Conservation (phyloP, 1,140 invertebrate species). For the Bombus confusus region DNA sequence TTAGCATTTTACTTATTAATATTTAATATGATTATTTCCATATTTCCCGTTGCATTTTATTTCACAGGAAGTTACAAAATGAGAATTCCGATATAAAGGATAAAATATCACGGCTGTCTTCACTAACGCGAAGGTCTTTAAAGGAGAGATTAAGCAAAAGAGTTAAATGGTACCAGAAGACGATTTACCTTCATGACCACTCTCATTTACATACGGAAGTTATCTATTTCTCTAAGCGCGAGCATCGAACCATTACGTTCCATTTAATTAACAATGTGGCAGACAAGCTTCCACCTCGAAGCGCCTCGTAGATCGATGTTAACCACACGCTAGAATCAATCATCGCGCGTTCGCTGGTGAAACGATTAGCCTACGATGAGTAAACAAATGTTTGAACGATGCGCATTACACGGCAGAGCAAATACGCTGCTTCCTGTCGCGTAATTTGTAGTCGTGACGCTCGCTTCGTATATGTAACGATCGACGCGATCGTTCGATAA, state of each 20-base stretch:
- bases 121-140: background rate
- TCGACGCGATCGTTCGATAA: constrained; percentile 43
- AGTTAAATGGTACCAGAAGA: background rate
- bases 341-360: background rate
- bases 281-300: background rate
- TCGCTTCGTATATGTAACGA: constrained; percentile 31
- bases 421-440: constrained; percentile 36
- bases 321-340: constrained; percentile 23
- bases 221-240: background rate
- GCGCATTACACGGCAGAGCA: constrained; percentile 9
- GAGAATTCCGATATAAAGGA: background rate
- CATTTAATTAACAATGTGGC: constrained; percentile 6
- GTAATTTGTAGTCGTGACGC: constrained; percentile 49
- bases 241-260: constrained; percentile 10
- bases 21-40: background rate
- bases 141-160: background rate
- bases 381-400: constrained; percentile 26
- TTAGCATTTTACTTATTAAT: background rate
- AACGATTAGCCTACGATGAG: background rate
- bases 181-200: background rate
- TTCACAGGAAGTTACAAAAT: background rate
- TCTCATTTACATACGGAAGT: constrained; percentile 17
- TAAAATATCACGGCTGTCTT: background rate
- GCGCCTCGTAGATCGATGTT: background rate
- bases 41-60: background rate